Evolutionary conservation across 2,113 vertebrate genomes (phyloP), one percentile per base, ranked within the genome.

Genomic region (Ammodytes dubius): DNA sequence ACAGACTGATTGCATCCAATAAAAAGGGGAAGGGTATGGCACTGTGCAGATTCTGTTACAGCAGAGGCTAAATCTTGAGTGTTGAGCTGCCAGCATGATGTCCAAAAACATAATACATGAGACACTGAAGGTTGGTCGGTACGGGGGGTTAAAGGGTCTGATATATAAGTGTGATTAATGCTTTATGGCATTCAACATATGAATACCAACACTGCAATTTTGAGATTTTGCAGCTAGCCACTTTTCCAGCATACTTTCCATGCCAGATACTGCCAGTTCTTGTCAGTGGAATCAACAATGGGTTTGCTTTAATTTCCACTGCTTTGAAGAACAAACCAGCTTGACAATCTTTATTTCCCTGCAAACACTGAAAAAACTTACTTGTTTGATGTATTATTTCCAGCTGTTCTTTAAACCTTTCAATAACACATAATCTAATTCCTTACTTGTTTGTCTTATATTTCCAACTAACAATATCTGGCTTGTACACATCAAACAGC

Each of bases 281-380:
- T 54, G 9, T 76, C 59, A 39, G 52, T 65, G 37, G 46, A 59
- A 54, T 77, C 60, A 77, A 13, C 42, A 43, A 1, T 35, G 46
- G 15, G 14, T 76, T 80, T 67, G 53, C 58, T 40, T 13, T 69
- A 45, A 60, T 65, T 87, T 14, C 60, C 68, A 65, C 4, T 17
- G 63, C 68, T 81, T 70, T 58, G 68, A 72, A 70, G 81, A 70
- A 53, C 27, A 74, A 63, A 77, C 45, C 45, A 52, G 61, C 69
- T 77, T 57, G 70, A 8, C 10, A 54, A 79, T 52, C 50, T 64
- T 15, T n/a, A 61, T 52, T 9, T 27, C 35, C 63, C 49, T 72
- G 56, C 64, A 81, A 77, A 78, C 47, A 2, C 12, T 9, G 52
- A 17, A 54, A 69, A 68, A 19, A 5, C 56, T 27, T 5, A 15